Percentiles rank a stretch among this genome's conserved stretches.
phyloP scores from a whole-genome alignment of 2,888 invertebrate genomes.

The Atethmia centrago region DNA sequence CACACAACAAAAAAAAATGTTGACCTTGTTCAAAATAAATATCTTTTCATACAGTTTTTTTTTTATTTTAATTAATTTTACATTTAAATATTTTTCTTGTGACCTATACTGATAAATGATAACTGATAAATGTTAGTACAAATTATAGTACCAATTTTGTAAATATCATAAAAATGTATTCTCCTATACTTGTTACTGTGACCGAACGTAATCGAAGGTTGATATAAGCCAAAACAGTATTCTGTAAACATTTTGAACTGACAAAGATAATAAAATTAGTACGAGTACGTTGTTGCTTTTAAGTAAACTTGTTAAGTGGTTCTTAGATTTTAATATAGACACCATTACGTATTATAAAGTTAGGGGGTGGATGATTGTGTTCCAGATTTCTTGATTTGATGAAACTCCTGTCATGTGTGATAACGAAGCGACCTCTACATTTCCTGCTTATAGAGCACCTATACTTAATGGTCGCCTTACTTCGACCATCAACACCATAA shows the following conservation, averaged over 20 bases:
- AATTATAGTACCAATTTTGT: not conserved
- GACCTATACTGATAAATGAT: too few relatives aligned
- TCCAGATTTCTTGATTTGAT: constrained; percentile 5
- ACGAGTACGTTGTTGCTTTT: not conserved
- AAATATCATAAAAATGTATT: not conserved
- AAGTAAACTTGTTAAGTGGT: not conserved
- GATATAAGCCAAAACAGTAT: not conserved
- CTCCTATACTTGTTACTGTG: not conserved
- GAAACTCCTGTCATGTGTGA: not conserved
- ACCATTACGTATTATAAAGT: not conserved
- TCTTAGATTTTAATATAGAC: not conserved
- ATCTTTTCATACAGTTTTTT: not conserved
- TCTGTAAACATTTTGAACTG: not conserved
- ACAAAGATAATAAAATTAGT: not conserved
- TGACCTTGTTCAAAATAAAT: not conserved
- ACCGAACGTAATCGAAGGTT: not conserved
- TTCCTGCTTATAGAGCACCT: constrained; percentile 17
- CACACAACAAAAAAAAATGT: not conserved
- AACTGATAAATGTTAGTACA: too few relatives aligned
- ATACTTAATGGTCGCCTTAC: constrained; percentile 7
- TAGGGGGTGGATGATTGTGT: constrained; percentile 29
- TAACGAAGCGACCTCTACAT: constrained; percentile 26
- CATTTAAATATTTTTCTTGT: not conserved
- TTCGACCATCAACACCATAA: constrained; percentile 61
- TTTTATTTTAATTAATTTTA: not conserved